These are phyloP conservation scores for Caretta caretta DNA, from an alignment of 2,113 vertebrate genomes.

Conservation along the genomic window DNA sequence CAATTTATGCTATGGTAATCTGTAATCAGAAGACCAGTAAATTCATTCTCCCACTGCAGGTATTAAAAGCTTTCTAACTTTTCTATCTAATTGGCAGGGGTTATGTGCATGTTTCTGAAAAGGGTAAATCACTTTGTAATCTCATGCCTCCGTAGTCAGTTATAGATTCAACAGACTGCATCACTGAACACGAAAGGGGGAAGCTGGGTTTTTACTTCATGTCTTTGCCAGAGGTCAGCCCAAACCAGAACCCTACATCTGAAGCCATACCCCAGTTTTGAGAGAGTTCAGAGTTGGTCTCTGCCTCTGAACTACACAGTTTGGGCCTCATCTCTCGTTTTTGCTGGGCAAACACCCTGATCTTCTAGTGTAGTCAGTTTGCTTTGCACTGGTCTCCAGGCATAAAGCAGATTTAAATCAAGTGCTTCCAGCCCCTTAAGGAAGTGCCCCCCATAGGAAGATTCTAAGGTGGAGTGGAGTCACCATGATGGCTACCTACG, in stretches of 20 bases:
- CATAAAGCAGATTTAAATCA: not conserved
- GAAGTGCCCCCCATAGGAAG: not conserved
- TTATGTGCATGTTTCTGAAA: slow-evolving; percentile 49
- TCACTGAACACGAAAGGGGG: slow-evolving; percentile 20
- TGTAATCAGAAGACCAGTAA: not conserved
- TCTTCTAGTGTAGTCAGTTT: not conserved
- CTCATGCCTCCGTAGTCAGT: slow-evolving; percentile 68
- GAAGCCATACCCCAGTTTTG: not conserved
- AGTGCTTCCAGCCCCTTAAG: not conserved
- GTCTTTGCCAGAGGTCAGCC: slow-evolving; percentile 60
- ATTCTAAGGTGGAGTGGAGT: not conserved
- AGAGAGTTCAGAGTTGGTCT: not conserved
- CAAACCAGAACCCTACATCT: slow-evolving; percentile 55
- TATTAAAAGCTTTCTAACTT: slow-evolving; percentile 46
- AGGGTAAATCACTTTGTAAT: slow-evolving; percentile 62
- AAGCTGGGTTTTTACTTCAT: slow-evolving; percentile 15
- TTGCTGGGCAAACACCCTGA: not conserved
- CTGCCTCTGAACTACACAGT: not conserved
- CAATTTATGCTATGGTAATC: not conserved
- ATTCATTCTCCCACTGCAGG: not conserved
- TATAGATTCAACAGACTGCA: slow-evolving; percentile 48
- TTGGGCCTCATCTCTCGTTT: not conserved
- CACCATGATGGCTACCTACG: not conserved
- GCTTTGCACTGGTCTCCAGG: not conserved
- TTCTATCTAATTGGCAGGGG: slow-evolving; percentile 56